A percentile compares a stretch with the other conserved stretches of the same genome.
These are phyloP conservation scores for Ciona savignyi DNA, from an alignment of 23 tunicate genomes.

Conservation along the genomic window DNA sequence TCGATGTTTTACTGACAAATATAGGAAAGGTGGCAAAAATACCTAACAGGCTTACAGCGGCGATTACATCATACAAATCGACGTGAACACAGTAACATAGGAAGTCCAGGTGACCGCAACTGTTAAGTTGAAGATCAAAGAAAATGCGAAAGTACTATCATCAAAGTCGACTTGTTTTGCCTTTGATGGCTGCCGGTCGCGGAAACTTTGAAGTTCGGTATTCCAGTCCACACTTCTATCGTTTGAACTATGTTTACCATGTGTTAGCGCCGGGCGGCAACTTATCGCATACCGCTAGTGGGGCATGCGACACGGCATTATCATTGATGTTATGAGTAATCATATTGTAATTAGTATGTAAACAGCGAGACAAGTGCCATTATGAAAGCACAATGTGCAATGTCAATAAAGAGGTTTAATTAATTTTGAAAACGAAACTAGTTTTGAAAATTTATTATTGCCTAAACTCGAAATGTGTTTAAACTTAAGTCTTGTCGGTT, in stretches of 20 bases:
- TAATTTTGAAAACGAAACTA: too few relatives aligned
- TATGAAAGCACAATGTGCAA: neutral
- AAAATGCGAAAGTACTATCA: neutral
- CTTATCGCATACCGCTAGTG: too few relatives aligned
- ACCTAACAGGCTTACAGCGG: too few relatives aligned
- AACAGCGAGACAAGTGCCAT: neutral
- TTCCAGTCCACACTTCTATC: too few relatives aligned
- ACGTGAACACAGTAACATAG: too few relatives aligned
- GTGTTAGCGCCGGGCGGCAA: neutral
- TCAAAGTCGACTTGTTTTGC: neutral
- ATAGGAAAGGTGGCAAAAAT: too few relatives aligned
- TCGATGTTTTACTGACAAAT: too few relatives aligned
- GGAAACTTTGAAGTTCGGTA: constrained; percentile 1
- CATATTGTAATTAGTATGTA: neutral
- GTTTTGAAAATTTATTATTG: too few relatives aligned
- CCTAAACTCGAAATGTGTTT: neutral
- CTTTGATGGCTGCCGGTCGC: neutral
- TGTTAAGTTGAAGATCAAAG: neutral
- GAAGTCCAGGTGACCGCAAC: neutral
- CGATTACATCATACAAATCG: too few relatives aligned
- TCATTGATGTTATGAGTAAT: neutral
- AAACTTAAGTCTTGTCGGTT: neutral
- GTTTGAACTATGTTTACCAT: too few relatives aligned
- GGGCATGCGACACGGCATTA: neutral
- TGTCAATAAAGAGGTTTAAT: too few relatives aligned